phyloP scores from a whole-genome alignment of 35 echinoderm and acorn worm species.

The Amphiura filiformis region DNA sequence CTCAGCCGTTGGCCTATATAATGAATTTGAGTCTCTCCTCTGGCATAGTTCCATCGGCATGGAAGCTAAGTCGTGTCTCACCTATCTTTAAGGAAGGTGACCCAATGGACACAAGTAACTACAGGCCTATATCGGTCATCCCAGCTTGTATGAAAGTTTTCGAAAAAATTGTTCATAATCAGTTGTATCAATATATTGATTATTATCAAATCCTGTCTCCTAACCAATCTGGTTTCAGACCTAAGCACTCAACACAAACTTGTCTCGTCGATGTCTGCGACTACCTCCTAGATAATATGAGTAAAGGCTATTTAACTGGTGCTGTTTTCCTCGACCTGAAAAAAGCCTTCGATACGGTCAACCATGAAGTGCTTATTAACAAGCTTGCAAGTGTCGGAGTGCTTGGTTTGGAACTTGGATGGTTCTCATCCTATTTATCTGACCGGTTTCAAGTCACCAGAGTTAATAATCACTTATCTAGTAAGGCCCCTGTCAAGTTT shows the following conservation, averaged over 20 bases:
- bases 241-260: slow-evolving; percentile 26
- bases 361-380: slow-evolving; percentile 1
- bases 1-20: neutral
- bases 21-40: slow-evolving; percentile 23
- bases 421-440: too few relatives aligned
- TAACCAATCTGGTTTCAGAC: slow-evolving; percentile 22
- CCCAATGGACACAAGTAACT: neutral
- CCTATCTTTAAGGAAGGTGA: slow-evolving; percentile 20
- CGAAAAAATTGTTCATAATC: slow-evolving; percentile 22
- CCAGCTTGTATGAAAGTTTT: neutral
- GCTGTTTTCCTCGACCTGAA: slow-evolving; percentile 5
- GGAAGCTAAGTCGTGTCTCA: neutral
- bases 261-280: slow-evolving; percentile 18
- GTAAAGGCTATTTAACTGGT: neutral
- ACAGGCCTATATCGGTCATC: slow-evolving; percentile 8
- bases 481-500: too few relatives aligned
- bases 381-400: too few relatives aligned
- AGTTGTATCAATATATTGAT: neutral
- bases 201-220: neutral
- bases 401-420: too few relatives aligned
- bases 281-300: slow-evolving; percentile 12
- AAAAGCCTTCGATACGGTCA: neutral
- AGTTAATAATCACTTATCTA: too few relatives aligned
- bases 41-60: neutral
- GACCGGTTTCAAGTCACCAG: too few relatives aligned